These are phyloP conservation scores for Drosophila rhopaloa DNA, from an alignment of 1,140 invertebrate species.

Conservation along the genomic window DNA sequence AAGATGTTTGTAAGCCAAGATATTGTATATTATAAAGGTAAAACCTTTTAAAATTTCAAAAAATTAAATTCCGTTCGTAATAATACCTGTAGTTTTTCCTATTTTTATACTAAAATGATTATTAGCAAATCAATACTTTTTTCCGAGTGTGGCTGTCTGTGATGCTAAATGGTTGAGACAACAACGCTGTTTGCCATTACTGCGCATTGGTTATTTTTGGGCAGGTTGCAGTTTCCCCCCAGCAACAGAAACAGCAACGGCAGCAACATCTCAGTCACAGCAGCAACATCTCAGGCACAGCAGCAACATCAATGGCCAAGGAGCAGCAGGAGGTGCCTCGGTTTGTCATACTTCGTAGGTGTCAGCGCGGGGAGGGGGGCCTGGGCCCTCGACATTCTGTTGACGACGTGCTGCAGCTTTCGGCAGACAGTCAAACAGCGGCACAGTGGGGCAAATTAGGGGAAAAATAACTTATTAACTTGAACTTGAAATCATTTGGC, in stretches of 20 bases:
- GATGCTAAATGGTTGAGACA: conserved; percentile 51
- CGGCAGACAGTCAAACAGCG: conserved; percentile 9
- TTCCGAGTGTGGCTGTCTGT: conserved; percentile 12
- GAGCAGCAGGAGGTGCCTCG: conserved; percentile 30
- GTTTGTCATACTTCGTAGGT: conserved; percentile 54
- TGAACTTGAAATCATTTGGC: neutral
- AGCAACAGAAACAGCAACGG: neutral
- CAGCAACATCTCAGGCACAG: neutral
- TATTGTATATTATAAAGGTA: too few species aligned
- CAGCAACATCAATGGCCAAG: conserved; percentile 21
- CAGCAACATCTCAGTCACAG: neutral
- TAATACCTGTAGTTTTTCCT: too few species aligned
- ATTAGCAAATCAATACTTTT: neutral
- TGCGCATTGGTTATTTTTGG: conserved; percentile 59
- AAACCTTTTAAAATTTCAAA: too few species aligned
- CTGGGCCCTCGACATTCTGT: conserved; percentile 38
- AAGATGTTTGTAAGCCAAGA: too few species aligned
- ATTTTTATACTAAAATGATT: too few species aligned
- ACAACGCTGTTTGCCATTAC: conserved; percentile 69
- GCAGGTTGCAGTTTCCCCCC: conserved; percentile 19
- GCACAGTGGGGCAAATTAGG: conserved; percentile 7
- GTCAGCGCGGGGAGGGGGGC: conserved; percentile 41
- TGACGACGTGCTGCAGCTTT: conserved; percentile 53
- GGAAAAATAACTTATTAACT: neutral
- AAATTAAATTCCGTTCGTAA: too few species aligned